These are phyloP conservation scores for Fukomys damarensis DNA, from an alignment of 2,113 vertebrate genomes.

Conservation along the genomic window DNA sequence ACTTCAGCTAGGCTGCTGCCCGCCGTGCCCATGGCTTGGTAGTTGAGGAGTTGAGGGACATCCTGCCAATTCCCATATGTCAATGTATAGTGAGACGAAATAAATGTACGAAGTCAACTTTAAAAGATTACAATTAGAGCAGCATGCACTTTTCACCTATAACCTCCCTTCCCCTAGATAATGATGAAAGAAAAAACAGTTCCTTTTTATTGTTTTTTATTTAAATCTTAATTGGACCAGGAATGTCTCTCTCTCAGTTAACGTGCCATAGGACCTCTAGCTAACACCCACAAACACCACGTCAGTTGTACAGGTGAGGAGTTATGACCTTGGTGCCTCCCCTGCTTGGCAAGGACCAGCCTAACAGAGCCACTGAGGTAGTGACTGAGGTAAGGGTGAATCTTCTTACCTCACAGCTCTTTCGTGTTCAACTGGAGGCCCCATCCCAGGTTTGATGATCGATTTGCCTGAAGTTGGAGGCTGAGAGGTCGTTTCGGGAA, in stretches of 20 bases:
- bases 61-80: not conserved
- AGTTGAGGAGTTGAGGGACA: not conserved
- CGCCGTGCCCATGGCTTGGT: not conserved
- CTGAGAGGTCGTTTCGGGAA: not conserved
- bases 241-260: not conserved
- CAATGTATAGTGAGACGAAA: not conserved
- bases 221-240: conserved; percentile 35
- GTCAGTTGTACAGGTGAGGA: not conserved
- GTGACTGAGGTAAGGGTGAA: not conserved
- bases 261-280: not conserved
- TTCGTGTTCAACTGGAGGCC: not conserved
- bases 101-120: not conserved
- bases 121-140: not conserved
- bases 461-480: not conserved
- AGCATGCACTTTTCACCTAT: not conserved
- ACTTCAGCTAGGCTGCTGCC: not conserved
- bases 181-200: not conserved
- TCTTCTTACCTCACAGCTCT: not conserved
- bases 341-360: not conserved
- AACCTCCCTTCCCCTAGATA: not conserved
- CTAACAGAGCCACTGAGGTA: not conserved
- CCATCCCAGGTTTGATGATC: not conserved
- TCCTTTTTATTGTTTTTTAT: conserved; percentile 55
- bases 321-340: not conserved
- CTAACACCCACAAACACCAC: not conserved